A percentile compares a stretch with the other conserved stretches of the same genome.
Evolutionary conservation across 2,797 vertebrate genomes (phyloP).

Genomic region (Mastacembelus armatus): DNA sequence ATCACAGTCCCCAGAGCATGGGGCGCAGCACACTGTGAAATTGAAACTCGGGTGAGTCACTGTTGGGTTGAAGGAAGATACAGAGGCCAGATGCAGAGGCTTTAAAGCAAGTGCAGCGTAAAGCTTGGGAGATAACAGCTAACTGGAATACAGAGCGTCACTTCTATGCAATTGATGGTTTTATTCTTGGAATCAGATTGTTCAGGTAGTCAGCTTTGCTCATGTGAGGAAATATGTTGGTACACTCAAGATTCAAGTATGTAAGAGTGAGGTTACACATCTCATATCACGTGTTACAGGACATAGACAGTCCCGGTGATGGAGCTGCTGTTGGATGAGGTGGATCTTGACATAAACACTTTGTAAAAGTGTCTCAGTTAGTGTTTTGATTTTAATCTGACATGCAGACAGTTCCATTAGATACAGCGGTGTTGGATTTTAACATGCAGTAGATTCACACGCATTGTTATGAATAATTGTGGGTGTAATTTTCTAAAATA

Average conservation of each 20-base stretch:
- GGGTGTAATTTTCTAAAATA: no score
- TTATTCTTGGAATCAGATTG: conserved; percentile 14
- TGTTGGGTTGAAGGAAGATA: conserved; percentile 53
- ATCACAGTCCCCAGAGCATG: conserved; percentile 43
- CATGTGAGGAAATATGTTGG: neutral
- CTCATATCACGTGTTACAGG: no score
- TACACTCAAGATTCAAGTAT: neutral
- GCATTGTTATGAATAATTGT: no score
- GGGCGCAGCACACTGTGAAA: conserved; percentile 72
- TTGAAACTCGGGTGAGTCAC: conserved; percentile 67
- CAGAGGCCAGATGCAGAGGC: conserved; percentile 30
- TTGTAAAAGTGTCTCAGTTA: no score
- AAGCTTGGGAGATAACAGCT: conserved; percentile 6
- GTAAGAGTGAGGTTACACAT: no score
- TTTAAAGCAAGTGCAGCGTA: conserved; percentile 19
- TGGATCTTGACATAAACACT: no score
- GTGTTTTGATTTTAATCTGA: no score
- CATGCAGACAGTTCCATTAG: no score
- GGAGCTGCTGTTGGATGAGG: no score
- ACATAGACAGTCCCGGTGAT: no score
- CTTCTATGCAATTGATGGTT: conserved; percentile 31
- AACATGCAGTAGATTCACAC: no score
- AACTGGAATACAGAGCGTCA: conserved; percentile 21
- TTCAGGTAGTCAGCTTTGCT: conserved; percentile 24
- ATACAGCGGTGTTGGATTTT: no score